phyloP scores from a whole-genome alignment of 2,888 invertebrate genomes.

The Agrotis clavis region DNA sequence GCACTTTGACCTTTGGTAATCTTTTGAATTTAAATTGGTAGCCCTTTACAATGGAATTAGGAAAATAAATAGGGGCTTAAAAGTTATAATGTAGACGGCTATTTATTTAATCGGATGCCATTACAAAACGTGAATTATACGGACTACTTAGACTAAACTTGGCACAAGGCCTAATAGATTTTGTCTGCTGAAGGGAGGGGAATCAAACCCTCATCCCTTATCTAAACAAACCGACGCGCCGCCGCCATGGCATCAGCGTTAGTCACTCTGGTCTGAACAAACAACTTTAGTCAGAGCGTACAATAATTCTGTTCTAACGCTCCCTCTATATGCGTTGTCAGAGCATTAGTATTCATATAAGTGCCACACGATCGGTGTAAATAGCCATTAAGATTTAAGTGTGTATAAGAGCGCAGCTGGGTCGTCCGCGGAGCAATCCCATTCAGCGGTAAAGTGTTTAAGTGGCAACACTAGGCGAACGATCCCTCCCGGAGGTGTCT shows the following conservation, averaged over 20 bases:
- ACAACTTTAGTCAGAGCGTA: conserved; percentile 25
- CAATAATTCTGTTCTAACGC: conserved; percentile 1
- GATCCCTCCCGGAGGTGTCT: conserved; percentile 36
- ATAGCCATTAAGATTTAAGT: conserved; percentile 69
- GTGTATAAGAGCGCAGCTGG: conserved; percentile 70
- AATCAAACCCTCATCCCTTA: conserved; percentile 39
- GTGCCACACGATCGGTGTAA: conserved; percentile 62
- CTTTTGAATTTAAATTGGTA: conserved; percentile 41
- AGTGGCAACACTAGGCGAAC: conserved; percentile 69
- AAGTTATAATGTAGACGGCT: conserved; percentile 39
- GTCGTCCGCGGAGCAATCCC: conserved; percentile 72
- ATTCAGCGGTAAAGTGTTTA: conserved; percentile 74
- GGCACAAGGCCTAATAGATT: conserved; percentile 50
- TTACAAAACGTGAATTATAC: conserved; percentile 35
- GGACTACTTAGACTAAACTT: conserved; percentile 31
- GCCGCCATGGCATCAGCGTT: conserved; percentile 20
- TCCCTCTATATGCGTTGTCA: conserved; percentile 2
- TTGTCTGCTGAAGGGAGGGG: conserved; percentile 22
- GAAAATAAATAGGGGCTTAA: conserved; percentile 43
- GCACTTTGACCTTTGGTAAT: conserved; percentile 52
- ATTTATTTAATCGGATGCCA: conserved; percentile 27
- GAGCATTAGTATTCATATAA: conserved; percentile 51
- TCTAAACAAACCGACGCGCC: conserved; percentile 38
- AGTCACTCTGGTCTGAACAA: conserved; percentile 33
- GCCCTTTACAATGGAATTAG: conserved; percentile 38